A percentile compares a stretch with the other conserved stretches of the same genome.
Evolutionary conservation across 2,113 vertebrate genomes (phyloP).

Genomic region (Macroglossus sobrinus): DNA sequence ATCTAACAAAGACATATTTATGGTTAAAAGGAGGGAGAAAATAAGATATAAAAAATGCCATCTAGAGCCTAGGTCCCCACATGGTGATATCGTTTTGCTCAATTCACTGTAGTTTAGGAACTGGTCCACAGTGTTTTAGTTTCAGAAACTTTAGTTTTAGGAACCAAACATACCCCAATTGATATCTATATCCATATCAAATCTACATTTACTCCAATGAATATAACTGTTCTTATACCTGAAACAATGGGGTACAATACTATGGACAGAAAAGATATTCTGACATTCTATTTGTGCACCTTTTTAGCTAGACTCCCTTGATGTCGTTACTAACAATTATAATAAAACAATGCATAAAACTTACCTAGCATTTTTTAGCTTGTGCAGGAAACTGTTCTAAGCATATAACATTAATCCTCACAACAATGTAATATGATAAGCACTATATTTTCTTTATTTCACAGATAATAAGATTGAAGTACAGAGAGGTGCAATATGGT

Average conservation of each 20-base stretch:
- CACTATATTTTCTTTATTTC: too few species aligned
- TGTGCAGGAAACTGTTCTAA: neutral
- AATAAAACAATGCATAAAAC: neutral
- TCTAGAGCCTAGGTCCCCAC: neutral
- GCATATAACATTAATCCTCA: too few species aligned
- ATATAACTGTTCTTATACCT: neutral
- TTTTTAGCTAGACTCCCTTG: neutral
- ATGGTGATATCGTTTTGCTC: neutral
- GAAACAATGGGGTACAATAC: neutral
- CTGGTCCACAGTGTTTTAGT: neutral
- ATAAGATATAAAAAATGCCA: neutral
- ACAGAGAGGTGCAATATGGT: too few species aligned
- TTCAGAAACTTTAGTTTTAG: neutral
- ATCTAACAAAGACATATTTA: neutral
- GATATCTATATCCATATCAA: neutral
- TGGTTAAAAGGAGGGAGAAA: neutral
- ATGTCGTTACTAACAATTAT: neutral
- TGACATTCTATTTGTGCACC: neutral
- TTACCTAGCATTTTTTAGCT: neutral
- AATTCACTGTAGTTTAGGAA: neutral
- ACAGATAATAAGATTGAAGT: too few species aligned
- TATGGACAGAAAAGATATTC: neutral
- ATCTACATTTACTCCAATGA: neutral
- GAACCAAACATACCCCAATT: neutral
- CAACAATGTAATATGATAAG: too few species aligned